Percentiles rank a stretch among this genome's conserved stretches.
These are phyloP conservation scores for Ormyrus thymus DNA, from an alignment of 2,888 invertebrate genomes.

Conservation along the genomic window DNA sequence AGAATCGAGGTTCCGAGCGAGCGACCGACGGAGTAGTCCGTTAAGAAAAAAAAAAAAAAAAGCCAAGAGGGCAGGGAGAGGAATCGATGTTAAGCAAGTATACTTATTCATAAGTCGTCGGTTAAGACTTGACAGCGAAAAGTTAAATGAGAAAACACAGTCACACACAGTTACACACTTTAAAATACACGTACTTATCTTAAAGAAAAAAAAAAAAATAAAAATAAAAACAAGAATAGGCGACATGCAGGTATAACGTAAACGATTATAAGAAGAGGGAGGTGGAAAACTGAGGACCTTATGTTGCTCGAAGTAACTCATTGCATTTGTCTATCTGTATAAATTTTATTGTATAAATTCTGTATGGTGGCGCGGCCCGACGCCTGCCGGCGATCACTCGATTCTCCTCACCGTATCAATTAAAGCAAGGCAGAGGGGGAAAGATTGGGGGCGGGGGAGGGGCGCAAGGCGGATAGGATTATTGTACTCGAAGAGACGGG, in stretches of 20 bases:
- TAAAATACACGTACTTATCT: constrained; percentile 59
- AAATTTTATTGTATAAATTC: constrained; percentile 72
- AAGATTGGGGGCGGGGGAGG: background rate
- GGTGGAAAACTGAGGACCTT: constrained; percentile 62
- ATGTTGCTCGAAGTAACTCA: constrained; percentile 67
- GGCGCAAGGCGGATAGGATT: background rate
- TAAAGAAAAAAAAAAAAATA: constrained; percentile 53
- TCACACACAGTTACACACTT: constrained; percentile 55
- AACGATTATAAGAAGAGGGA: constrained; percentile 52
- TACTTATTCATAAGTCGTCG: constrained; percentile 61
- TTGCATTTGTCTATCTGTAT: constrained; percentile 69
- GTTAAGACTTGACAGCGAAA: constrained; percentile 68
- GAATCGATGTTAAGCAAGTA: constrained; percentile 52
- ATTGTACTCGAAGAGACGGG: constrained; percentile 4
- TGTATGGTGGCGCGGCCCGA: constrained; percentile 55
- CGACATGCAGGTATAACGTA: constrained; percentile 58
- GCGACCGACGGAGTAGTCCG: constrained; percentile 15
- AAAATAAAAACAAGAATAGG: constrained; percentile 51
- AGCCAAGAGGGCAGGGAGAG: constrained; percentile 2
- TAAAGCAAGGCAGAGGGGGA: background rate
- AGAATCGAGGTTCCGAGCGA: constrained; percentile 8
- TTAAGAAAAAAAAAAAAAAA: constrained; percentile 11
- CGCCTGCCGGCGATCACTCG: constrained; percentile 35
- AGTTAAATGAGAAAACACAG: constrained; percentile 61
- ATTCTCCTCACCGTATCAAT: constrained; percentile 18